A percentile compares a stretch with the other conserved stretches of the same genome.
These are phyloP conservation scores for Anoplophora glabripennis DNA, from an alignment of 1,140 invertebrate genomes.

Conservation along the genomic window DNA sequence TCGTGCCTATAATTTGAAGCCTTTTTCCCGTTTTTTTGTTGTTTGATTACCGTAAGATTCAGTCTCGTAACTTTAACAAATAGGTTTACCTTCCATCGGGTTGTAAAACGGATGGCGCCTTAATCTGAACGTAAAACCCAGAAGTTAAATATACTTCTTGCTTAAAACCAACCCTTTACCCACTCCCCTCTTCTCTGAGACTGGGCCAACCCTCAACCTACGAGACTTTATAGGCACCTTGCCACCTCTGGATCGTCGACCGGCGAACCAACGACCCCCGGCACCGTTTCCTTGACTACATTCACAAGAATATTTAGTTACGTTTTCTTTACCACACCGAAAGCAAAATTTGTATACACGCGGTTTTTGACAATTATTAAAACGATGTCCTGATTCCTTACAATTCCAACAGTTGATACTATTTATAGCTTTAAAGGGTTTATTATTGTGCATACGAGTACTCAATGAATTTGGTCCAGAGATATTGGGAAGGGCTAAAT, in stretches of 20 bases:
- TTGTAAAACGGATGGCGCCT: too few species aligned
- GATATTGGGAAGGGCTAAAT: neutral
- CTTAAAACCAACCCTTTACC: too few species aligned
- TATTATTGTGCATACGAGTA: neutral
- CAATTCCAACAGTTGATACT: neutral
- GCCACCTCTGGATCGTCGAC: neutral
- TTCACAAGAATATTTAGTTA: neutral
- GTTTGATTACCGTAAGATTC: too few species aligned
- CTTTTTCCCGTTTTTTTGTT: too few species aligned
- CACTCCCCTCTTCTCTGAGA: too few species aligned
- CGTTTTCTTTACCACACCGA: neutral
- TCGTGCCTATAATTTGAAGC: too few species aligned
- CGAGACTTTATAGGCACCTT: too few species aligned
- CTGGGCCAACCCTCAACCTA: too few species aligned
- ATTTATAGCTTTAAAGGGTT: neutral
- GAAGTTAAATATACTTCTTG: too few species aligned
- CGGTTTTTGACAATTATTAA: neutral
- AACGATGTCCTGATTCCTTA: neutral
- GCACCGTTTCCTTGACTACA: neutral
- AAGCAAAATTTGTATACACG: neutral
- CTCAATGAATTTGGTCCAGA: neutral
- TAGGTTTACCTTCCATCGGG: too few species aligned
- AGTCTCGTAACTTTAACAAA: too few species aligned
- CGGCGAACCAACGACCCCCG: neutral
- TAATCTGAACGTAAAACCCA: too few species aligned